These are phyloP conservation scores for Conus canariensis DNA, from an alignment of 2,888 invertebrate genomes.

Conservation along the genomic window DNA sequence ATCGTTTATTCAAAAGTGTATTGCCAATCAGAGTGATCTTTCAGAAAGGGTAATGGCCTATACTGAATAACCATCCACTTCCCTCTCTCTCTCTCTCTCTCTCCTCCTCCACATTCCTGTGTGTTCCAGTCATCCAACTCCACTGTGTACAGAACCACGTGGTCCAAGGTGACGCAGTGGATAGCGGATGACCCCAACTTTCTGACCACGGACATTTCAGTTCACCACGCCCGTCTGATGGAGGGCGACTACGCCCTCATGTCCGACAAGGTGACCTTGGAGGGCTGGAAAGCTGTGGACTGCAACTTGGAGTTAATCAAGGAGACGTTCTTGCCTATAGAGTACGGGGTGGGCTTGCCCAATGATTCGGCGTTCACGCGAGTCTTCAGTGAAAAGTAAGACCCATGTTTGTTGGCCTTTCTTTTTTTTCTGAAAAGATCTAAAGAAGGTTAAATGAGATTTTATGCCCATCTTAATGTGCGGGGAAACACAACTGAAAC, in stretches of 20 bases:
- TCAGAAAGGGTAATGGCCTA: too few relatives aligned
- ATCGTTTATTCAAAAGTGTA: too few relatives aligned
- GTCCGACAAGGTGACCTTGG: constrained; percentile 21
- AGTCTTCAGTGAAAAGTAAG: constrained; percentile 14
- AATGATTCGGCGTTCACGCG: constrained; percentile 14
- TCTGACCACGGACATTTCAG: neutral
- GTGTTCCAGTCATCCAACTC: neutral
- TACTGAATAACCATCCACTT: too few relatives aligned
- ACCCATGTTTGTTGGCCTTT: neutral
- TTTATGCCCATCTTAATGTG: too few relatives aligned
- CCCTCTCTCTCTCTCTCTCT: too few relatives aligned
- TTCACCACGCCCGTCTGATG: constrained; percentile 5
- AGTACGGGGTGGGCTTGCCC: constrained; percentile 26
- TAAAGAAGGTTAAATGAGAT: neutral
- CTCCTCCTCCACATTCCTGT: too few relatives aligned
- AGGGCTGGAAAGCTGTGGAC: neutral
- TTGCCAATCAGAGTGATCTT: too few relatives aligned
- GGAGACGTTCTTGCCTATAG: constrained; percentile 22
- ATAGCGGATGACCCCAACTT: constrained; percentile 6
- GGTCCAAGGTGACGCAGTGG: neutral
- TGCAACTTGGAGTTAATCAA: neutral
- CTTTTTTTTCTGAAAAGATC: neutral
- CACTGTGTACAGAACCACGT: neutral
- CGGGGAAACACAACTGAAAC: too few relatives aligned
- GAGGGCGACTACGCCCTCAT: constrained; percentile 17